Evolutionary conservation across 2,888 invertebrate species (phyloP).

Genomic region (Cerceris ruficornis): DNA sequence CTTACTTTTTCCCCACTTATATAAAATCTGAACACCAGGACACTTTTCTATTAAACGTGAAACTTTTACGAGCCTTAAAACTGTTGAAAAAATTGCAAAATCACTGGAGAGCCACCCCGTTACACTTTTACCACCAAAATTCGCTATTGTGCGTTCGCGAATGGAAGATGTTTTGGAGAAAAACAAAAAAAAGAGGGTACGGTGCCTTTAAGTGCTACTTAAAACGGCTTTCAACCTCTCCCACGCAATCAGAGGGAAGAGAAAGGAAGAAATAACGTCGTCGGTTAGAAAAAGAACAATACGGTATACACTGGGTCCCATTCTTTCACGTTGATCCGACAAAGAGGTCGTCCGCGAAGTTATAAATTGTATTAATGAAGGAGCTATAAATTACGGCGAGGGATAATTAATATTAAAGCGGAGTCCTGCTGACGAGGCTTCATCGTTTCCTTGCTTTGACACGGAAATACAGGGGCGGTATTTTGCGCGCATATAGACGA

Average conservation of each 20-base stretch:
- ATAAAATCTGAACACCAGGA: no score
- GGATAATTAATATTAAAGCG: slow-evolving; percentile 72
- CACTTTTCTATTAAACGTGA: no score
- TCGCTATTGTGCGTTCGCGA: no score
- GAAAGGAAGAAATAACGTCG: slow-evolving; percentile 38
- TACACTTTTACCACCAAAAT: no score
- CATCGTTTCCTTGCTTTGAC: slow-evolving; percentile 55
- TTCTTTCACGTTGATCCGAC: slow-evolving; percentile 7
- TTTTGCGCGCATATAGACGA: slow-evolving; percentile 10
- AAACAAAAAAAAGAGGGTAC: no score
- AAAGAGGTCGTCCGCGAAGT: slow-evolving; percentile 36
- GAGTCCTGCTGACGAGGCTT: slow-evolving; percentile 67
- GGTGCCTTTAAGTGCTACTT: slow-evolving; percentile 3
- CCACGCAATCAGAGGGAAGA: neutral
- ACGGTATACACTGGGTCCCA: neutral
- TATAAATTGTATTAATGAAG: slow-evolving; percentile 69
- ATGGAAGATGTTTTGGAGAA: no score
- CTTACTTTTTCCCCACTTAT: no score
- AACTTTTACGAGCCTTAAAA: no score
- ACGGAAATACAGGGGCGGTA: slow-evolving; percentile 37
- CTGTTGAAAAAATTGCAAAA: no score
- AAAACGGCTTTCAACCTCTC: neutral
- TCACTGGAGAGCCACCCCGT: no score
- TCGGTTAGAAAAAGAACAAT: slow-evolving; percentile 26
- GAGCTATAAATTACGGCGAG: slow-evolving; percentile 68